A percentile compares a stretch with the other conserved stretches of the same genome.
Conservation (phyloP, 2,888 invertebrate genomes). For the Nemotelus pantherinus region DNA sequence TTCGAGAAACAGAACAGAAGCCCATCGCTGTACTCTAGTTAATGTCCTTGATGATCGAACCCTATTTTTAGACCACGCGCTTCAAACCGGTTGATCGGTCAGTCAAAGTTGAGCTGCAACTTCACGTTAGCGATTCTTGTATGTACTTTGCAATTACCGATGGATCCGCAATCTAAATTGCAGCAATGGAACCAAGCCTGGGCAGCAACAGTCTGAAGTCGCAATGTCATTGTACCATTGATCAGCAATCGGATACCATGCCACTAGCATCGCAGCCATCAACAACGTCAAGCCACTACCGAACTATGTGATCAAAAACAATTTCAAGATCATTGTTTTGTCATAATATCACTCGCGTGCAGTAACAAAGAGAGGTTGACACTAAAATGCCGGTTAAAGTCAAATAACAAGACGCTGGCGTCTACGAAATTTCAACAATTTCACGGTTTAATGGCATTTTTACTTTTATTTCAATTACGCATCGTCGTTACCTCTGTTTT, state of each 20-base stretch:
- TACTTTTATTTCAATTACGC: not conserved
- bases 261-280: not conserved
- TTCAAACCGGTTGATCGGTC: conserved; percentile 22
- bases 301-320: not conserved
- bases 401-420: not conserved
- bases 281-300: conserved; percentile 7
- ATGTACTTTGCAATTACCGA: no score
- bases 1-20: not conserved
- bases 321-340: conserved; percentile 38
- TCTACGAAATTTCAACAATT: conserved; percentile 8
- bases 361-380: conserved; percentile 19
- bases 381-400: conserved; percentile 17
- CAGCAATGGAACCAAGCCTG: not conserved
- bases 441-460: not conserved
- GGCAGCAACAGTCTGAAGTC: not conserved
- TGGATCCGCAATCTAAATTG: no score
- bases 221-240: not conserved
- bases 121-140: not conserved
- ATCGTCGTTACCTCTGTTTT: conserved; percentile 25
- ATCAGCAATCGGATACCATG: not conserved
- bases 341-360: conserved; percentile 7
- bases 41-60: conserved; percentile 32
- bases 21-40: conserved; percentile 11
- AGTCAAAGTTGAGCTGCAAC: conserved; percentile 1
- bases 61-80: conserved; percentile 14